Base-by-base conservation (phyloP, 2,888 invertebrate genomes). In the Lathronympha strigana region DNA sequence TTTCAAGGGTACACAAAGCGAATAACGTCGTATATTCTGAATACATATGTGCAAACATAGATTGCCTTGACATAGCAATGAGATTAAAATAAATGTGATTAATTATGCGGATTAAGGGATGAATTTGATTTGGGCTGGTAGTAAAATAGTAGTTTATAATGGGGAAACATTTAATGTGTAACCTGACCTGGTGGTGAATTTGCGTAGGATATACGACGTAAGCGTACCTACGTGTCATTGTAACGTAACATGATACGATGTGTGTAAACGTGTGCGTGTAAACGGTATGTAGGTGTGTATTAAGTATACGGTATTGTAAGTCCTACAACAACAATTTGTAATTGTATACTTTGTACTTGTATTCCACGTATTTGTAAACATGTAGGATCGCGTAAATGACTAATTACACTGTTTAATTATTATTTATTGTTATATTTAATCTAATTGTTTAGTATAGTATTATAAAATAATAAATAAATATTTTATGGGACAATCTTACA, bases 81-180 rank as follows among this genome's bases (percentile, higher is more conserved):
- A 53, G 58, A 53, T 54, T 60, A 54, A n/a, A n/a, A n/a, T n/a
- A n/a, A 54, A 54, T 60, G 51, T 61, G 60, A 66, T 66, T 61
- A 66, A 66, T 61, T 66, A 66, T 58, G 33, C 47, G 66, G 47
- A 61, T 66, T 66, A 61, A 54, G 38, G 47, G 60, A 66, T 61
- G 28, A 25, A 54, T 66, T 47, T 54, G 40, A 47, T 61, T 60
- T 54, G 47, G 25, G 47, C 28, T 50, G 40, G 50, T 8, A 25
- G 60, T 53, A 45, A 62, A 62, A 62, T 43, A 31, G 45, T 23
- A 55, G 57, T 53, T 58, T 45, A 23, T 58, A 36, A 33, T 23
- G 4, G 19, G 25, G 51, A 13, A 57, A 57, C 45, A 33, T 28
- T 21, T 38, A 64, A 58, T 36, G 36, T 36, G 45, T 45, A 36